Evolutionary conservation across 2,797 vertebrate species (phyloP).

Genomic region (Alcedo quadribrachys): DNA sequence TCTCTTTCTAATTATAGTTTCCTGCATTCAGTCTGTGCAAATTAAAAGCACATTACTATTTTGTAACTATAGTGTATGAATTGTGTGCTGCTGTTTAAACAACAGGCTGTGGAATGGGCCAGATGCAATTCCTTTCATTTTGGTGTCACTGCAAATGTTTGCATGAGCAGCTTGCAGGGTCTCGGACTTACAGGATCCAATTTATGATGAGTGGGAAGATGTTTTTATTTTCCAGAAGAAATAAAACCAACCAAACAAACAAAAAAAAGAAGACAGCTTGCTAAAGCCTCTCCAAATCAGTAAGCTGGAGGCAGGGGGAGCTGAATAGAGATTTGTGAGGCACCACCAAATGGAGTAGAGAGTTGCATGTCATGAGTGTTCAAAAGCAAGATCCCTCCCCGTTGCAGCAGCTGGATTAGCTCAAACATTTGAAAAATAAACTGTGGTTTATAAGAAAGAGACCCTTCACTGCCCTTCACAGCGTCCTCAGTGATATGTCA

Average conservation of each 20-base stretch:
- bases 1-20: conserved; percentile 23
- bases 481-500: background rate
- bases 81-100: background rate
- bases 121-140: conserved; percentile 26
- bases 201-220: conserved; percentile 12
- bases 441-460: background rate
- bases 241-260: background rate
- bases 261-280: background rate
- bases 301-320: background rate
- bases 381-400: background rate
- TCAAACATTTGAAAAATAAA: conserved; percentile 12
- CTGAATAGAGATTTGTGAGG: background rate
- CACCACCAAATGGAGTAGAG: background rate
- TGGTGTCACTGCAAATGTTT: conserved; percentile 32
- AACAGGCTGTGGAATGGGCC: background rate
- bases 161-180: background rate
- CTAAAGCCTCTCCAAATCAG: conserved; percentile 8
- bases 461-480: background rate
- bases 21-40: background rate
- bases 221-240: conserved; percentile 38
- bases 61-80: background rate
- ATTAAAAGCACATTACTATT: conserved; percentile 32
- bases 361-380: background rate
- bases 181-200: conserved; percentile 4
- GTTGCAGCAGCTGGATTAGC: background rate